These are phyloP conservation scores for Drosophila sp. DNA, from an alignment of 1,140 invertebrate species.

Conservation along the genomic window DNA sequence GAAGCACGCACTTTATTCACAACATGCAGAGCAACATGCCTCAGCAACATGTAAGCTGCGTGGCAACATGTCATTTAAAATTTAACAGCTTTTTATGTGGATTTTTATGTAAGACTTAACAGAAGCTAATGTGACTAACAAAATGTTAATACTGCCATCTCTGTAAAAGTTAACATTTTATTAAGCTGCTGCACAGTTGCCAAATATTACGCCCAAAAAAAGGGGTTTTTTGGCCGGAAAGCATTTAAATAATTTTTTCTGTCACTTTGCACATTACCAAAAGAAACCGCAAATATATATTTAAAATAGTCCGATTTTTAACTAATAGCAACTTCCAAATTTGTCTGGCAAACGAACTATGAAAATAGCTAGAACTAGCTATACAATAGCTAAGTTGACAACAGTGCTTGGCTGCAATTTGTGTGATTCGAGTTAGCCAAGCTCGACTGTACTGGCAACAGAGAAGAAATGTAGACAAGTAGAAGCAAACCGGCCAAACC, in stretches of 20 bases:
- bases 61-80: constrained; percentile 6
- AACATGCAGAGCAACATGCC: constrained; percentile 10
- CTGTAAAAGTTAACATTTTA: constrained; percentile 2
- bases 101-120: not conserved
- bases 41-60: constrained; percentile 8
- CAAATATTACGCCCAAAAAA: too few species aligned
- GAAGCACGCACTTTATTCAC: constrained; percentile 29
- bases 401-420: not conserved
- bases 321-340: too few species aligned
- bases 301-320: too few species aligned
- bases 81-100: not conserved
- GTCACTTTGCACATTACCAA: too few species aligned
- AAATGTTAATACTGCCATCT: too few species aligned
- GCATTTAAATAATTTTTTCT: too few species aligned
- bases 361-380: too few species aligned
- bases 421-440: not conserved
- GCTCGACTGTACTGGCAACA: constrained; percentile 4
- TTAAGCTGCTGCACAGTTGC: constrained; percentile 1
- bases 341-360: too few species aligned
- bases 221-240: too few species aligned
- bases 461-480: constrained; percentile 6
- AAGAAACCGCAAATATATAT: too few species aligned
- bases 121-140: not conserved
- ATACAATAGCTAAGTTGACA: too few species aligned
- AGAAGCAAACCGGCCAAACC: constrained; percentile 40